Conservation (phyloP, 2,888 invertebrate genomes). For the Anarsia innoxiella region DNA sequence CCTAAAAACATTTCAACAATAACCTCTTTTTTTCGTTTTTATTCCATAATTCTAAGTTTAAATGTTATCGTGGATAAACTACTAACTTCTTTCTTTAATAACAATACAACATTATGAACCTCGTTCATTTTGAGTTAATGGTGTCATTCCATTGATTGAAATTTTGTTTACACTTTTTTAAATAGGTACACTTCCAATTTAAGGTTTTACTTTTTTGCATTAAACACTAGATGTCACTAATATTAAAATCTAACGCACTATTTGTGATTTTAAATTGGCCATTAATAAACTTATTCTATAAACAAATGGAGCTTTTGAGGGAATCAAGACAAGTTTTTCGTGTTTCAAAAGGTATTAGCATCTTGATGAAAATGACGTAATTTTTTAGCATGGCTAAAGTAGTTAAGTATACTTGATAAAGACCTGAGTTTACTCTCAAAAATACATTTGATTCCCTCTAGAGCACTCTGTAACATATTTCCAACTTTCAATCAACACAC, state of each 20-base stretch:
- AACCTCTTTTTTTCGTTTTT: constrained; percentile 61
- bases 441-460: constrained; percentile 26
- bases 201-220: no score
- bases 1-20: constrained; percentile 75
- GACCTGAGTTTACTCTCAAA: constrained; percentile 19
- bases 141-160: constrained; percentile 30
- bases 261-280: constrained; percentile 44
- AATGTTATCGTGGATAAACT: constrained; percentile 67
- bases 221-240: constrained; percentile 74
- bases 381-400: no score
- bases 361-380: no score
- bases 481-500: no score
- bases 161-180: constrained; percentile 38
- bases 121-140: constrained; percentile 49
- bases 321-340: no score
- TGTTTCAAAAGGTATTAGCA: no score
- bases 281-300: constrained; percentile 36
- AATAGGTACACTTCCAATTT: no score
- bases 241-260: constrained; percentile 66
- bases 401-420: no score
- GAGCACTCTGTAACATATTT: constrained; percentile 24
- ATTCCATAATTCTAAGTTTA: constrained; percentile 64
- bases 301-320: constrained; percentile 25
- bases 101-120: constrained; percentile 71
- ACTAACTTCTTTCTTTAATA: constrained; percentile 65